phyloP scores from a whole-genome alignment of 2,113 vertebrate genomes.

The Raja brachyura region DNA sequence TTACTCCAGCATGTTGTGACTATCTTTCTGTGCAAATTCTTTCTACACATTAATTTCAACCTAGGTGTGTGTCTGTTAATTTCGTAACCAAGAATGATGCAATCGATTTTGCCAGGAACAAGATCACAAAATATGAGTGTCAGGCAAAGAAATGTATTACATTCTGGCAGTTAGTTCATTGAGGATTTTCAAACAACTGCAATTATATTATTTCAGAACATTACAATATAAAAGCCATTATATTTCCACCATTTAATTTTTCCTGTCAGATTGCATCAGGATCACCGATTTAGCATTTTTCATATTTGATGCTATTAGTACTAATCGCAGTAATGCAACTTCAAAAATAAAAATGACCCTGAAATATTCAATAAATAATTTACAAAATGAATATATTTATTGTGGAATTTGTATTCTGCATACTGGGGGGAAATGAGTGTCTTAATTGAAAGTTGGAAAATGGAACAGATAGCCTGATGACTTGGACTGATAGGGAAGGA shows the following conservation, averaged over 20 bases:
- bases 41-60: not conserved
- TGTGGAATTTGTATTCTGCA: not conserved
- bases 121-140: not conserved
- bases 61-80: not conserved
- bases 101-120: not conserved
- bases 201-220: not conserved
- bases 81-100: not conserved
- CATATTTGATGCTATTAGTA: constrained; percentile 11
- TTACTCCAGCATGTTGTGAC: too few relatives aligned
- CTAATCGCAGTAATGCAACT: not conserved
- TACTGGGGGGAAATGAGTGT: not conserved
- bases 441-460: not conserved
- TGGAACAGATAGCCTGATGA: not conserved
- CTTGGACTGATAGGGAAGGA: too few relatives aligned
- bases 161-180: not conserved
- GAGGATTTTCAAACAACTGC: not conserved
- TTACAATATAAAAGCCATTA: constrained; percentile 26
- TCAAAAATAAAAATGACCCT: not conserved
- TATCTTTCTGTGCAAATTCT: too few relatives aligned
- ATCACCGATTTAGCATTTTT: constrained; percentile 6
- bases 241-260: not conserved
- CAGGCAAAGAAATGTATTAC: not conserved
- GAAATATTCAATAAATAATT: not conserved
- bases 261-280: not conserved
- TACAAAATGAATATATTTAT: not conserved